Conservation (phyloP, 2,888 invertebrate genomes). For the Catocala sponsa region DNA sequence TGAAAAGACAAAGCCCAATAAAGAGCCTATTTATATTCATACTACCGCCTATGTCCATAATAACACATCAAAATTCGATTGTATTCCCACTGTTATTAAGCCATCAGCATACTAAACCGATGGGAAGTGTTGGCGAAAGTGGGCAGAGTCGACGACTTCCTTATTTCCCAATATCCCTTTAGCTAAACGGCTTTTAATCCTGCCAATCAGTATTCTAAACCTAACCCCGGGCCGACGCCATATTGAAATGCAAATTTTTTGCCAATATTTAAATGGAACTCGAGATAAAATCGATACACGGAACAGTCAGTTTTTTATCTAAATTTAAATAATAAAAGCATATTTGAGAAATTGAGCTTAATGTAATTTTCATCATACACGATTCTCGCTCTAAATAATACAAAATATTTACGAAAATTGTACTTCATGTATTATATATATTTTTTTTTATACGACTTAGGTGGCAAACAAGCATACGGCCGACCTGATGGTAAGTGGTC, state of each 20-base stretch:
- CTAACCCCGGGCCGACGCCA: conserved; percentile 14
- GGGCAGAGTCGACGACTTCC: conserved; percentile 30
- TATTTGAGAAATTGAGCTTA: too few species aligned
- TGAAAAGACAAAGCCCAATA: not conserved
- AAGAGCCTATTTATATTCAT: not conserved
- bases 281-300: conserved; percentile 16
- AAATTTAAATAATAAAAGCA: not conserved
- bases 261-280: conserved; percentile 20
- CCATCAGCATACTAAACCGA: conserved; percentile 25
- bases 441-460: too few species aligned
- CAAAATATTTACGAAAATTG: too few species aligned
- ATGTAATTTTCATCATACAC: too few species aligned
- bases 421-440: too few species aligned
- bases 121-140: conserved; percentile 4
- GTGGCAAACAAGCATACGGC: too few species aligned
- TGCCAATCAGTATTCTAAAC: conserved; percentile 25
- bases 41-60: conserved; percentile 19
- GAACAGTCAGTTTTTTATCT: not conserved
- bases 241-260: conserved; percentile 23
- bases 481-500: too few species aligned
- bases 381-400: too few species aligned
- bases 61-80: conserved; percentile 41
- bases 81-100: conserved; percentile 26
- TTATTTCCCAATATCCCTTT: conserved; percentile 48
- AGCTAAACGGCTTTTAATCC: conserved; percentile 22